Conservation (phyloP, 2,888 invertebrate species). For the Xestia xanthographa region DNA sequence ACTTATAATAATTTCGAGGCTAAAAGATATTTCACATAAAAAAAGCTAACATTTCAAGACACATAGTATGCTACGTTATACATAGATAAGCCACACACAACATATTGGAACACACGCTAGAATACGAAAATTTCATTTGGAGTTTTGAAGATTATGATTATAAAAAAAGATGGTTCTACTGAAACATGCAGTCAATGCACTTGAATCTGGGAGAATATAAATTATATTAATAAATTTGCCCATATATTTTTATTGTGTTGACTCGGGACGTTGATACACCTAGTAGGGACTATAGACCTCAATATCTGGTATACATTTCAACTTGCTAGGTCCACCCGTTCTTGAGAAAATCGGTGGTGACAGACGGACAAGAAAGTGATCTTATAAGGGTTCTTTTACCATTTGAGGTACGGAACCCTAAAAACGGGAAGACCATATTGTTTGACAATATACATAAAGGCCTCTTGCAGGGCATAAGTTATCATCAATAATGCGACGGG, state of each 20-base stretch:
- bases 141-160: neutral
- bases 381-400: too few species aligned
- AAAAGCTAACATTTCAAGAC: slow-evolving; percentile 24
- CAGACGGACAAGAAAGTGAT: too few species aligned
- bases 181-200: neutral
- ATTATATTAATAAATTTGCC: too few species aligned
- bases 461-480: neutral
- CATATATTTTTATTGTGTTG: too few species aligned
- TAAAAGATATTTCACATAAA: slow-evolving; percentile 27
- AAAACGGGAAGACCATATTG: neutral
- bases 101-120: neutral
- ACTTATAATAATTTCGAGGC: neutral
- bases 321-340: too few species aligned
- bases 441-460: neutral
- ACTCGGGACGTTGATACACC: too few species aligned
- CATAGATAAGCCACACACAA: slow-evolving; percentile 12
- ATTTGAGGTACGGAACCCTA: too few species aligned
- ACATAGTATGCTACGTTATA: neutral
- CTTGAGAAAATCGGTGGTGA: too few species aligned
- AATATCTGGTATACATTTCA: too few species aligned
- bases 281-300: too few species aligned
- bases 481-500: neutral
- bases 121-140: neutral
- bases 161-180: neutral
- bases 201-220: neutral